phyloP scores from a whole-genome alignment of 2,113 vertebrate species.

The Cynocephalus volans region DNA sequence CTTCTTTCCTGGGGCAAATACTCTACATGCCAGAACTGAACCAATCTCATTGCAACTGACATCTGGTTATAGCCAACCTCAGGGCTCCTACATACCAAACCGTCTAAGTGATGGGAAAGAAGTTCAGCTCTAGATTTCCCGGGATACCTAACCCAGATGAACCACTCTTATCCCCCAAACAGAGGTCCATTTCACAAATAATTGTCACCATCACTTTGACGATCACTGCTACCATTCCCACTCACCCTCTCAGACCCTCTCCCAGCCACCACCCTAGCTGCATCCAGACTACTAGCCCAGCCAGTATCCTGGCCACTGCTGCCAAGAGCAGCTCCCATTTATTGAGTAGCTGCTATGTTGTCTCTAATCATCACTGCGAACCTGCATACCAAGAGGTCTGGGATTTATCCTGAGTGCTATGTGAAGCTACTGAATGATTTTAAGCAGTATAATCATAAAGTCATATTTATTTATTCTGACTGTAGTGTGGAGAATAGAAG shows the following conservation, averaged over 20 bases:
- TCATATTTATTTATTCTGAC: neutral
- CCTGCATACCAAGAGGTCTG: neutral
- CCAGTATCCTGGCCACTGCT: neutral
- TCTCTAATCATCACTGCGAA: neutral
- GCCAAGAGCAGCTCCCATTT: neutral
- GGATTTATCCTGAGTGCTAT: neutral
- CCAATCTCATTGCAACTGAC: neutral
- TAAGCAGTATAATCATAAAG: neutral
- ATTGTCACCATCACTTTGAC: neutral
- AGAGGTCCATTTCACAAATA: neutral
- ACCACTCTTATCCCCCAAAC: neutral
- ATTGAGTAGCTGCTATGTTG: neutral
- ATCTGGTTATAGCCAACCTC: neutral
- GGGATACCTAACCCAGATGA: neutral
- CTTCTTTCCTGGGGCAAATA: neutral
- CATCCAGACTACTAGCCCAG: neutral
- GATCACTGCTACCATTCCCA: neutral
- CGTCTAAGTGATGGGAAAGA: neutral
- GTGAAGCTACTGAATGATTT: neutral
- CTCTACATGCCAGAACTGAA: neutral
- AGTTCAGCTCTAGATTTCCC: neutral
- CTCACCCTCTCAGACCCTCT: neutral
- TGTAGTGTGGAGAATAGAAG: neutral
- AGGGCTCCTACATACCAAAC: neutral
- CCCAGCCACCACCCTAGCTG: neutral